Percentiles rank a stretch among this genome's conserved stretches.
Evolutionary conservation across 1,140 invertebrate species (phyloP).

Genomic region (Agrilus planipennis): DNA sequence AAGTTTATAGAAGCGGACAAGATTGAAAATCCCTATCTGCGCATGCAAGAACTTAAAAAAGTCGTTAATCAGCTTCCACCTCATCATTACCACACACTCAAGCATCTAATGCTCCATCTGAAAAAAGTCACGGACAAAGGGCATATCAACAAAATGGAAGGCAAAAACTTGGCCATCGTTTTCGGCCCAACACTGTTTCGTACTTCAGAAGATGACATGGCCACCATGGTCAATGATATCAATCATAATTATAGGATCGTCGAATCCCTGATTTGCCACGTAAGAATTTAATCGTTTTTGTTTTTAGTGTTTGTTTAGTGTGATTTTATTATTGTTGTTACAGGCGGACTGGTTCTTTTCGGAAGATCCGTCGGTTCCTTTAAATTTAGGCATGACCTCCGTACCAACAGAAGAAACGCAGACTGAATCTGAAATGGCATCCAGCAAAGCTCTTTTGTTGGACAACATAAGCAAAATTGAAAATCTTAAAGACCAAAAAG

Average conservation of each 20-base stretch:
- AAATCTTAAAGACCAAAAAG: constrained; percentile 36
- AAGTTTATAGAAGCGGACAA: constrained; percentile 87
- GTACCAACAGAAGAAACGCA: constrained; percentile 18
- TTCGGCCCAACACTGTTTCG: constrained; percentile 90
- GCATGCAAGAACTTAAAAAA: constrained; percentile 67
- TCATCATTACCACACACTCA: constrained; percentile 85
- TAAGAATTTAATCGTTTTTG: constrained; percentile 37
- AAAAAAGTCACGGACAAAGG: constrained; percentile 75
- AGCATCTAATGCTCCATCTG: constrained; percentile 79
- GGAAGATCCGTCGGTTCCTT: constrained; percentile 47
- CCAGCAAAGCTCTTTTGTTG: constrained; percentile 37
- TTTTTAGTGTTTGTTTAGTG: neutral
- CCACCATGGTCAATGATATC: constrained; percentile 93
- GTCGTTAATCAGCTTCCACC: constrained; percentile 71
- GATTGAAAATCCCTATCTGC: constrained; percentile 55
- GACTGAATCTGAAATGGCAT: constrained; percentile 33
- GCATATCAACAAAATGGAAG: constrained; percentile 88
- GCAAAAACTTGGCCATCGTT: constrained; percentile 88
- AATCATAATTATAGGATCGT: constrained; percentile 93
- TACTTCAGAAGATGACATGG: constrained; percentile 77
- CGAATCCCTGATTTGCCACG: constrained; percentile 81
- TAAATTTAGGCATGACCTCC: constrained; percentile 30
- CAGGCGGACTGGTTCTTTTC: constrained; percentile 67
- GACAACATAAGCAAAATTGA: constrained; percentile 63
- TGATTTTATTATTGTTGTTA: constrained; percentile 14